Evolutionary conservation across 2,888 invertebrate genomes (phyloP).

Genomic region (Caradrina kadenii): DNA sequence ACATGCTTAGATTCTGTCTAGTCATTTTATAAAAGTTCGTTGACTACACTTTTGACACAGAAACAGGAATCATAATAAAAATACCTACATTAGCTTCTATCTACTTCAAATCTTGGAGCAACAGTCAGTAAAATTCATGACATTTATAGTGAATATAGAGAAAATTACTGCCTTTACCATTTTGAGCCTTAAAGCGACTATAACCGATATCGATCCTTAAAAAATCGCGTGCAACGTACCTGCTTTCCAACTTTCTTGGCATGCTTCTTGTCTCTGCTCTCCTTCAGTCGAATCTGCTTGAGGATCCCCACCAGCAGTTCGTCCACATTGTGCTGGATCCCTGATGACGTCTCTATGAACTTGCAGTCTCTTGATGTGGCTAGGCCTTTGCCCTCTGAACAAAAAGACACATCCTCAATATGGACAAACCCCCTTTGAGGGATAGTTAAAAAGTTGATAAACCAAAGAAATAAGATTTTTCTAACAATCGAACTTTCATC

Average conservation of each 20-base stretch:
- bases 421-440: too few species aligned
- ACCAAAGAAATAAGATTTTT: too few species aligned
- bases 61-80: too few species aligned
- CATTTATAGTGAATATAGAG: too few species aligned
- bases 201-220: not conserved
- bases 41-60: too few species aligned
- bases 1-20: too few species aligned
- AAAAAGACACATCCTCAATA: not conserved
- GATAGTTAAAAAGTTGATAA: too few species aligned
- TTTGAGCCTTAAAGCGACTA: not conserved
- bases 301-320: constrained; percentile 98
- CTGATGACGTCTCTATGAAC: constrained; percentile 98
- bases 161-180: not conserved
- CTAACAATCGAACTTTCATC: too few species aligned
- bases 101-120: too few species aligned
- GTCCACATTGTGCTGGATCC: constrained; percentile 98
- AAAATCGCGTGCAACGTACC: constrained; percentile 62
- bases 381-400: constrained; percentile 96
- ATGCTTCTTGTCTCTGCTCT: constrained; percentile 94
- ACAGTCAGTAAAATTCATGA: too few species aligned
- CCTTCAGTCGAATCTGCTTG: constrained; percentile 96
- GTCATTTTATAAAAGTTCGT: too few species aligned
- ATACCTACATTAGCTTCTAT: too few species aligned
- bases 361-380: constrained; percentile 97
- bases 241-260: constrained; percentile 84